These are phyloP conservation scores for Caracal caracal DNA, from an alignment of 2,113 vertebrate species.

Conservation along the genomic window DNA sequence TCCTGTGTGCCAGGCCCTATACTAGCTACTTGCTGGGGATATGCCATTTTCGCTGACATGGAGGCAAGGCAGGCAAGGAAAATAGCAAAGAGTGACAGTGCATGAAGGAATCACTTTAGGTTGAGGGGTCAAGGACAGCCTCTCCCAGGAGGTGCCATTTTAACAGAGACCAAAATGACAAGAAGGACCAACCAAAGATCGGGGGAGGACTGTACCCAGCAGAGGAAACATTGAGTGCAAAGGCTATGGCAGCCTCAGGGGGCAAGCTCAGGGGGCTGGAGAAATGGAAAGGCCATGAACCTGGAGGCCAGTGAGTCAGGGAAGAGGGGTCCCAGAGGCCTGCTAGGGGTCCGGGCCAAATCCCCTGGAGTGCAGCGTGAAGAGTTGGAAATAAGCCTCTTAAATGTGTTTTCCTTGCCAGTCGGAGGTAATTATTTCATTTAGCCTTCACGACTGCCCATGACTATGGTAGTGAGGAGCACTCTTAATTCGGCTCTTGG, in stretches of 20 bases:
- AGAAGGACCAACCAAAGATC: background rate
- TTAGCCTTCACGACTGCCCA: background rate
- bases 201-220: background rate
- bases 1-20: background rate
- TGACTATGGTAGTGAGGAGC: background rate
- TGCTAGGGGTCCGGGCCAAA: too few species aligned
- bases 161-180: background rate
- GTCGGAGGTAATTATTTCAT: background rate
- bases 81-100: background rate
- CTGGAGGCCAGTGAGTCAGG: background rate
- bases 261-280: background rate
- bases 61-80: background rate
- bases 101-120: background rate
- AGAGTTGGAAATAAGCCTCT: background rate
- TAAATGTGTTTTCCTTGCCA: background rate
- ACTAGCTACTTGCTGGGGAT: background rate
- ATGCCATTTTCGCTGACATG: background rate
- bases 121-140: background rate
- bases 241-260: background rate
- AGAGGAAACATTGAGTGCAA: background rate
- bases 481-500: background rate
- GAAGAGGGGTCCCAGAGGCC: background rate
- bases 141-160: background rate
- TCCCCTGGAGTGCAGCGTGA: background rate
- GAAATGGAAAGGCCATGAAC: background rate